A percentile compares a stretch with the other conserved stretches of the same genome.
These are phyloP conservation scores for Archocentrus centrarchus DNA, from an alignment of 2,113 vertebrate species.

Conservation along the genomic window DNA sequence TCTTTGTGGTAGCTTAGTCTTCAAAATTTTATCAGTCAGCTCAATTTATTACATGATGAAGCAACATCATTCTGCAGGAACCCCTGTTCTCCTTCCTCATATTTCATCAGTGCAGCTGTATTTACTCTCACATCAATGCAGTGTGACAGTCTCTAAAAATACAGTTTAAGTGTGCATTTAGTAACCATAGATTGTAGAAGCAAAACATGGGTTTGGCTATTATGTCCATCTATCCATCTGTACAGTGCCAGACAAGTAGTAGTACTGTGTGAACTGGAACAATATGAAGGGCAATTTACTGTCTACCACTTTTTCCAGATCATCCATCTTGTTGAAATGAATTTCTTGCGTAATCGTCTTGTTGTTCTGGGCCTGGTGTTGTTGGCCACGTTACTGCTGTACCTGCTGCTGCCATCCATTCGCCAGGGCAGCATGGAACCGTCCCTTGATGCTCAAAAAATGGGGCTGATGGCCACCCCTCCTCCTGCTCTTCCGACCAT, in stretches of 20 bases:
- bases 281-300: not conserved
- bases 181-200: not conserved
- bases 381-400: slow-evolving; percentile 85
- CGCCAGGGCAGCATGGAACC: slow-evolving; percentile 80
- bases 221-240: not conserved
- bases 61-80: not conserved
- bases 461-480: slow-evolving; percentile 62
- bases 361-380: slow-evolving; percentile 86
- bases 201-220: not conserved
- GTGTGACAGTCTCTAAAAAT: not conserved
- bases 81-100: not conserved
- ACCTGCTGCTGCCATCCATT: slow-evolving; percentile 85
- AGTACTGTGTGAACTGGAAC: not conserved
- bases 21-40: not conserved
- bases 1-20: not conserved
- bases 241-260: not conserved
- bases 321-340: slow-evolving; percentile 66
- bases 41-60: not conserved
- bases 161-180: not conserved
- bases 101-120: not conserved
- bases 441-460: slow-evolving; percentile 73
- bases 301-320: slow-evolving; percentile 35
- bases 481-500: slow-evolving; percentile 49
- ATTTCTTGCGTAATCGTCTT: slow-evolving; percentile 82
- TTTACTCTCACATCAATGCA: no score